These are phyloP conservation scores for Lucilia cuprina DNA, from an alignment of 1,140 invertebrate species.

Conservation along the genomic window DNA sequence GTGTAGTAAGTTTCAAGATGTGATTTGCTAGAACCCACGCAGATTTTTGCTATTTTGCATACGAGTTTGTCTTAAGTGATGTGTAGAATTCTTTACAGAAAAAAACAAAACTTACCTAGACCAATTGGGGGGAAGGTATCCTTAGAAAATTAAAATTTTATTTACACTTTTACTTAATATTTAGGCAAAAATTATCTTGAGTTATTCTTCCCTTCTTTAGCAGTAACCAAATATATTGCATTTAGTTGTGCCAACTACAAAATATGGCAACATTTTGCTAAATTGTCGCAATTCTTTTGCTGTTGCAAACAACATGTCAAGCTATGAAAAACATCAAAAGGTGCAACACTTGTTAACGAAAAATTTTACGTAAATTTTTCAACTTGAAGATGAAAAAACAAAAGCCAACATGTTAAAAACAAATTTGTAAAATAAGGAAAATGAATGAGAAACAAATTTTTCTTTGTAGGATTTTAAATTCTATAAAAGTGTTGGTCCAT, in stretches of 20 bases:
- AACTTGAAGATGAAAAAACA: background rate
- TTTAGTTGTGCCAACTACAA: background rate
- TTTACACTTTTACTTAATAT: too few relatives aligned
- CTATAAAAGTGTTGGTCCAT: too few relatives aligned
- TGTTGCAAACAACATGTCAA: background rate
- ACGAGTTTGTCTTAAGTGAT: conserved; percentile 11
- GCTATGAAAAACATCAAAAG: conserved; percentile 1
- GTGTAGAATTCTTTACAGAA: background rate
- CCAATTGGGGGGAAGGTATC: background rate
- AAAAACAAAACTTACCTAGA: background rate
- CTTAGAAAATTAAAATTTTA: too few relatives aligned
- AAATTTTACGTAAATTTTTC: background rate
- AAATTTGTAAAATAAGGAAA: too few relatives aligned
- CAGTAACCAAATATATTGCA: background rate
- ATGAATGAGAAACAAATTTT: too few relatives aligned
- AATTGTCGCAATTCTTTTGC: conserved; percentile 18
- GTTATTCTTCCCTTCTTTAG: background rate
- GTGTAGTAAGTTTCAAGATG: background rate
- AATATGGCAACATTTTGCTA: conserved; percentile 31
- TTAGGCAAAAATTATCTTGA: background rate
- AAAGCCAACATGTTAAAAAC: background rate
- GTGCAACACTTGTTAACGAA: conserved; percentile 19
- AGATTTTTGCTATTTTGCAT: background rate
- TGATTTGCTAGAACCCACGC: conserved; percentile 28
- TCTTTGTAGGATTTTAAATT: background rate